Percentiles rank a stretch among this genome's conserved stretches.
Conservation (phyloP, 2,888 invertebrate genomes). For the Phanerotoma sp. region DNA sequence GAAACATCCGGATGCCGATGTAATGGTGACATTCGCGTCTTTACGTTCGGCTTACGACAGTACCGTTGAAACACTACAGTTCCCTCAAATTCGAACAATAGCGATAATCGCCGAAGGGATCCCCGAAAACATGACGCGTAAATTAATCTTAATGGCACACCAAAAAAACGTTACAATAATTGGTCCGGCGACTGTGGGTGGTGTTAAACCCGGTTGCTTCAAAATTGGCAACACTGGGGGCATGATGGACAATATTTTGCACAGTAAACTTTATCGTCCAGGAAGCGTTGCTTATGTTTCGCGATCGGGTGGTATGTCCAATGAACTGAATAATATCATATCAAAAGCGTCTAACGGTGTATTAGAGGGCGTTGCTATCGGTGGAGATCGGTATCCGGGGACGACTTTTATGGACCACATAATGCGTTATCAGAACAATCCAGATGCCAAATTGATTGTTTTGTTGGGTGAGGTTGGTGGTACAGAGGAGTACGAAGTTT, state of each 20-base stretch:
- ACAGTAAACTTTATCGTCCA: constrained; percentile 94
- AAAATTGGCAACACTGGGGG: constrained; percentile 99
- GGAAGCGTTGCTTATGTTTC: constrained; percentile 99
- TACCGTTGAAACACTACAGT: constrained; percentile 90
- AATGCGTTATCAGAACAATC: constrained; percentile 78
- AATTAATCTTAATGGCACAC: constrained; percentile 82
- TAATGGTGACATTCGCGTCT: constrained; percentile 96
- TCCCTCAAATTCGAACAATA: constrained; percentile 91
- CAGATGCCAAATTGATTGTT: constrained; percentile 90
- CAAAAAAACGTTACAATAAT: constrained; percentile 85
- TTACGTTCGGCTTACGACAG: constrained; percentile 96
- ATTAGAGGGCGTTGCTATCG: constrained; percentile 96
- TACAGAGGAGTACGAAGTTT: constrained; percentile 96
- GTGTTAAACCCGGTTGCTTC: constrained; percentile 97
- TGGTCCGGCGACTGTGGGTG: constrained; percentile 95
- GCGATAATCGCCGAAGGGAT: constrained; percentile 99
- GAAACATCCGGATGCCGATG: constrained; percentile 93
- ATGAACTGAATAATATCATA: constrained; percentile 97
- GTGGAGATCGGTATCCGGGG: constrained; percentile 97
- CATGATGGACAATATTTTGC: constrained; percentile 99
- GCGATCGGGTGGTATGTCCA: constrained; percentile 98
- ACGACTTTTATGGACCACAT: constrained; percentile 98
- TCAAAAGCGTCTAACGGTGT: constrained; percentile 97
- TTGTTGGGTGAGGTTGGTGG: constrained; percentile 99
- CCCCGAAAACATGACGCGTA: constrained; percentile 97